Evolutionary conservation across 1,140 invertebrate genomes (phyloP), one percentile per base, ranked within the genome.

Genomic region (Batillaria attramentaria): DNA sequence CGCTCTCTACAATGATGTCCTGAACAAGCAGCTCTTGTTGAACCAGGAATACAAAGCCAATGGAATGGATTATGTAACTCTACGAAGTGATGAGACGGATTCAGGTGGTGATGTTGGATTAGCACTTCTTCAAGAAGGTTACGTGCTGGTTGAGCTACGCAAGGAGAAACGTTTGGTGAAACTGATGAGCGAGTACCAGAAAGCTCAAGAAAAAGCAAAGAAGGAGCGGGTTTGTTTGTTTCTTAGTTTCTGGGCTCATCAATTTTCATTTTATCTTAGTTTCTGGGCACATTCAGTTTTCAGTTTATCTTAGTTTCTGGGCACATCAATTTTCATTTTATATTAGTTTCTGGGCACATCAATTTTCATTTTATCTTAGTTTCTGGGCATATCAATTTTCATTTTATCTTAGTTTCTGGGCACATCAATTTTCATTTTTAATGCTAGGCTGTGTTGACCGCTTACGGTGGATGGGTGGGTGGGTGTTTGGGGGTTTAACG

Each of bases 141-240:
- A 95, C 62, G 92, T 98, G 2, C 87, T 98, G 46, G 94, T 95
- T 76, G 96, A 98, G 66, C 93, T 93, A 68, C 92, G 95, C 54
- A 94, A 94, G 78, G 97, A 98, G 86, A 94, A 94, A 78, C 94
- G 95, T 84, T 93, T 98, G 43, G 93, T 94, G 69, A 94, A 95
- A 90, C 89, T 99, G 89, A 94, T 96, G 79, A 92, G 93, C 43
- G 95, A 97, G 77, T 99, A 98, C 89, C 93, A 92, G 81, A 93
- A 93, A 50, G 96, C 97, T 20, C 95, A 98, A 90, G 94, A 97
- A 80, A 92, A 94, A 73, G 98, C 97, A 4, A 95, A 96, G 89
- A 94, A 94, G 82, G 94, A 94, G 68, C 96, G 92, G 85, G 91
- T 92, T 84, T 84, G 91, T 83, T 31, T n/a, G n/a, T n/a, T n/a